These are phyloP conservation scores for Schmidtea mediterranea DNA, from an alignment of 1,140 invertebrate species.

Conservation along the genomic window DNA sequence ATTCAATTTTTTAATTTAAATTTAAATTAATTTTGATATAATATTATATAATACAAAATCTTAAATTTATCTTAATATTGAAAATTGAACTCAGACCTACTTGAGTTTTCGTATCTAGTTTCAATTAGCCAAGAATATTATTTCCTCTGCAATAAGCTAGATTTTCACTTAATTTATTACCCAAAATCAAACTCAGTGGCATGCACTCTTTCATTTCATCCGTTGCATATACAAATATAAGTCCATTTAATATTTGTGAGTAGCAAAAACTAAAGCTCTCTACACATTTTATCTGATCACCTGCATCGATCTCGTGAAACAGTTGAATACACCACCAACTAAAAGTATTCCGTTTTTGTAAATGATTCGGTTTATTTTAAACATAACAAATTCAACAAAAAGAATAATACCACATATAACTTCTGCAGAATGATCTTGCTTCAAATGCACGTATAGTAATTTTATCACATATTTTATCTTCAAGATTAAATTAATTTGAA, in stretches of 20 bases:
- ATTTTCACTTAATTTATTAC: slow-evolving; percentile 70
- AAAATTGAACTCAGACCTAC: slow-evolving; percentile 28
- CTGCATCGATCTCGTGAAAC: slow-evolving; percentile 87
- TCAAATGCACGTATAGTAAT: slow-evolving; percentile 87
- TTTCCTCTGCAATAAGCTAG: slow-evolving; percentile 62
- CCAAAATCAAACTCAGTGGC: slow-evolving; percentile 75
- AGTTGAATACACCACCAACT: slow-evolving; percentile 37
- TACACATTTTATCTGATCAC: too few relatives aligned
- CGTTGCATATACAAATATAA: slow-evolving; percentile 32
- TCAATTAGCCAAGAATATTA: slow-evolving; percentile 74
- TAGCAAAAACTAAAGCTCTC: too few relatives aligned
- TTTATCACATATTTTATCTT: slow-evolving; percentile 98
- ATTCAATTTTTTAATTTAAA: too few relatives aligned
- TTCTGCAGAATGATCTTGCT: slow-evolving; percentile 83
- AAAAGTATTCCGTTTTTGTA: slow-evolving; percentile 36
- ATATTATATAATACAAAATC: too few relatives aligned
- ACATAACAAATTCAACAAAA: too few relatives aligned
- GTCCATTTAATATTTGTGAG: too few relatives aligned
- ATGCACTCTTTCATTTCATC: slow-evolving; percentile 96
- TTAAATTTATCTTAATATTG: background rate
- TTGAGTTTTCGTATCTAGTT: slow-evolving; percentile 90
- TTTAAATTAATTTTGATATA: too few relatives aligned
- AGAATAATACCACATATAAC: slow-evolving; percentile 60
- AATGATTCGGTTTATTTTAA: slow-evolving; percentile 29
- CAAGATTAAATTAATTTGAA: too few relatives aligned